Conservation (phyloP, 2,797 vertebrate species). For the Podarcis lilfordi region DNA sequence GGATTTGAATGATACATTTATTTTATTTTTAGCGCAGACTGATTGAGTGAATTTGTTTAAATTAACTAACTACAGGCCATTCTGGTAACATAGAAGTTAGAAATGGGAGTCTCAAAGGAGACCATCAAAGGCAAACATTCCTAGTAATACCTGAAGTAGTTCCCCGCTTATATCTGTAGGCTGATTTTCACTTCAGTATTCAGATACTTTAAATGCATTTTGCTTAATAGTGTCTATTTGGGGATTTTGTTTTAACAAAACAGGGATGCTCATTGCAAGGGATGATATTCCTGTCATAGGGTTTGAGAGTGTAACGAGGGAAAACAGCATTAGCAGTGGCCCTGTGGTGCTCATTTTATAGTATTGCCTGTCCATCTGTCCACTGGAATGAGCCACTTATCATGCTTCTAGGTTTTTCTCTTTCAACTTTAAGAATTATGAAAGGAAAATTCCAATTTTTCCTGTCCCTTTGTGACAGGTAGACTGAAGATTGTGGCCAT, state of each 20-base stretch:
- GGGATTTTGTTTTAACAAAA: conserved; percentile 28
- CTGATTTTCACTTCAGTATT: conserved; percentile 48
- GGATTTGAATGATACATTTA: conserved; percentile 30
- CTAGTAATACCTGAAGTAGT: background rate
- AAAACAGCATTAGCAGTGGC: conserved; percentile 71
- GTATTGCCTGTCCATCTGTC: conserved; percentile 76
- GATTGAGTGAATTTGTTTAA: conserved; percentile 55
- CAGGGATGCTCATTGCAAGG: conserved; percentile 24
- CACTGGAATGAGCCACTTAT: conserved; percentile 77
- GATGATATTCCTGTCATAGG: conserved; percentile 25
- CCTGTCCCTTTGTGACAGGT: conserved; percentile 76
- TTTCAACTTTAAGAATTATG: conserved; percentile 80
- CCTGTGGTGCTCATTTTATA: conserved; percentile 62
- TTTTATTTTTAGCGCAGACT: conserved; percentile 50
- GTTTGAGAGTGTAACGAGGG: conserved; percentile 65
- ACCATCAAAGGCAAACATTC: conserved; percentile 23
- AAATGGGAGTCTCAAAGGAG: conserved; percentile 50
- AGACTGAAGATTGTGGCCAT: conserved; percentile 79
- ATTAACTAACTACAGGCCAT: conserved; percentile 39
- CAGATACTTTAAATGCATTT: conserved; percentile 27
- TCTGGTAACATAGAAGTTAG: conserved; percentile 53
- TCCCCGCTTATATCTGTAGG: conserved; percentile 41
- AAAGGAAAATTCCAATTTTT: conserved; percentile 78
- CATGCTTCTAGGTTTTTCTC: conserved; percentile 71
- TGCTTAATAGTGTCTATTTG: conserved; percentile 32